Evolutionary conservation across 1,140 invertebrate genomes (phyloP), one percentile per base, ranked within the genome.

Genomic region (Oryctes rhinoceros): DNA sequence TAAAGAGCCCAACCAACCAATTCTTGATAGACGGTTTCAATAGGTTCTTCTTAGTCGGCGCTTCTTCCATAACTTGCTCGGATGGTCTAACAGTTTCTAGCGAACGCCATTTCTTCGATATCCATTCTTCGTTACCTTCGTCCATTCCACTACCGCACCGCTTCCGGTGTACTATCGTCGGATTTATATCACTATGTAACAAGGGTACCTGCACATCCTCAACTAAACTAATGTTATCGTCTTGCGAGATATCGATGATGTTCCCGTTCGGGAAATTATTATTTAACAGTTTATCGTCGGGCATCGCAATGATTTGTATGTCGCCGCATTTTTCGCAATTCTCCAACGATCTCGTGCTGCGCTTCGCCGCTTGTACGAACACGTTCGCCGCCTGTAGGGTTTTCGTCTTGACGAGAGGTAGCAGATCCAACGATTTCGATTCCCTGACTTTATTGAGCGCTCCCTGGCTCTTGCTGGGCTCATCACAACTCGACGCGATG

Each of bases 1-100:
- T 92, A 83, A 94, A 93, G 20, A 95, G 87, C 78, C 92, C 92
- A 18, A 92, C 89, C 39, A 94, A 85, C 92, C 93, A 94, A 79
- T 90, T 92, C 81, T 91, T 90, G 59, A 94, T 88, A 6, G 90
- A 91, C 83, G 89, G 90, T 78, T 91, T 90, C 20, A 87, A 86
- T 10, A 88, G 88, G 86, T 87, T 81, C 81, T 90, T 90, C 82
- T 90, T 90, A 59, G 89, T 88, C 7, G 87, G 83, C 78, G 90
- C 88, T 78, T 83, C 81, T n/a, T 79, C 83, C 88, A 83, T 86
- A 87, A 82, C 77, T 83, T 76, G 24, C 76, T 76, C 85, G 62
- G 76, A 84, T 83, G 84, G 91, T 84, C 85, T 89, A 84, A 89
- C 90, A 24, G 93, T 91, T 89, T 95, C 94, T 30, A 95, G 88